These are phyloP conservation scores for Hirtodrosophila confusa DNA, from an alignment of 2,888 invertebrate species.

Conservation along the genomic window DNA sequence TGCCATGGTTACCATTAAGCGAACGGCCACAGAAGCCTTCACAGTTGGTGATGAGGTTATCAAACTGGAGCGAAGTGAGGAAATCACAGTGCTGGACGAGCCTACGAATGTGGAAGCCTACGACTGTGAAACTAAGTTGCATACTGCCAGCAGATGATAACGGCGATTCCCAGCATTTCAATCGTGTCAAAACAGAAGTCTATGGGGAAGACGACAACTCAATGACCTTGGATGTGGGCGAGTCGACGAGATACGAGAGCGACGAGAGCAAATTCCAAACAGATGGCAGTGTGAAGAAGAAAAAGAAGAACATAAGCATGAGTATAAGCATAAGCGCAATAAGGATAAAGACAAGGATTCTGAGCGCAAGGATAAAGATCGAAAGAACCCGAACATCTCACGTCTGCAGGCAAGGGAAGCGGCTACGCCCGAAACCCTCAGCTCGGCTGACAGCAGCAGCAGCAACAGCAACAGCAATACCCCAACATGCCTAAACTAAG, in stretches of 20 bases:
- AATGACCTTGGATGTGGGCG: no score
- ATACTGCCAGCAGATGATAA: no score
- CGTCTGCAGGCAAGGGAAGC: conserved; percentile 82
- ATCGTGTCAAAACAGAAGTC: no score
- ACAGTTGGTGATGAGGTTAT: conserved; percentile 84
- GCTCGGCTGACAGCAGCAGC: conserved; percentile 84
- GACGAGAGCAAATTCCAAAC: no score
- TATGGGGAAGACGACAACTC: no score
- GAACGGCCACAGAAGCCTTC: conserved; percentile 81
- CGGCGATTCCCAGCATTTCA: no score
- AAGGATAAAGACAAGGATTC: conserved; percentile 84
- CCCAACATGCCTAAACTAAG: no score
- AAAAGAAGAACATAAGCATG: conserved; percentile 91
- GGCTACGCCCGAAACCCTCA: conserved; percentile 84
- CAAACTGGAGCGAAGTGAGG: conserved; percentile 80
- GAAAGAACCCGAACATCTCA: conserved; percentile 83
- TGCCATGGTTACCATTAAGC: conserved; percentile 65
- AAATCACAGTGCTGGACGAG: conserved; percentile 50
- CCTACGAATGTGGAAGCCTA: no score
- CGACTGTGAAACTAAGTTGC: no score
- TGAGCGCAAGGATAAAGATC: conserved; percentile 84
- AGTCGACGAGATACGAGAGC: no score
- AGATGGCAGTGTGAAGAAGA: conserved; percentile 66
- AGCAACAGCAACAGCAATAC: conserved; percentile 82
- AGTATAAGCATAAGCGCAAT: conserved; percentile 93